Conservation (phyloP, 2,888 invertebrate species). For the Cylindroiulus punctatus region DNA sequence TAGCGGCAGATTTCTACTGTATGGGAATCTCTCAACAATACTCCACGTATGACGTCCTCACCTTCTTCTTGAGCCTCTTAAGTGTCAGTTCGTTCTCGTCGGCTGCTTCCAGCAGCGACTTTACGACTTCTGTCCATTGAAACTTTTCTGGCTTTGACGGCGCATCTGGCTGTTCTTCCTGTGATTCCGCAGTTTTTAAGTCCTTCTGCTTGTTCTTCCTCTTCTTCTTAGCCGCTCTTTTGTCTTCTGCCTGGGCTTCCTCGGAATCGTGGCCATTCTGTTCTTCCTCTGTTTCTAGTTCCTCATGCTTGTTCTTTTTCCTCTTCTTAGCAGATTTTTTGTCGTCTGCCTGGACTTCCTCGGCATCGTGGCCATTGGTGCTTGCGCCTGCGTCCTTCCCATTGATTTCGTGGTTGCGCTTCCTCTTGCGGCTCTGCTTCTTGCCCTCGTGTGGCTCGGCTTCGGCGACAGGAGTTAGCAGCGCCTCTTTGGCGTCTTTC, state of each 20-base stretch:
- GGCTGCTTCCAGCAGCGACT: slow-evolving; percentile 68
- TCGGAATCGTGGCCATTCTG: not conserved
- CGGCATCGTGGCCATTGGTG: slow-evolving; percentile 59
- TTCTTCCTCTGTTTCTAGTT: slow-evolving; percentile 59
- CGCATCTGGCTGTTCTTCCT: not conserved
- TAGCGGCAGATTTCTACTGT: not conserved
- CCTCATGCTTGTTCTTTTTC: slow-evolving; percentile 61
- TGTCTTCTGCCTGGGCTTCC: not conserved
- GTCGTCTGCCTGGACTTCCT: not conserved
- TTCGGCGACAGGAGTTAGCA: slow-evolving; percentile 58
- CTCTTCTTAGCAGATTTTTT: not conserved
- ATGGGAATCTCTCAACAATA: too few relatives aligned
- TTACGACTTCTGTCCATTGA: slow-evolving; percentile 63
- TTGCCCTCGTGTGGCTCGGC: slow-evolving; percentile 64
- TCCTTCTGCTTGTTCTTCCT: slow-evolving; percentile 61
- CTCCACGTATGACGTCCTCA: too few relatives aligned
- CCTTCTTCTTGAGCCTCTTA: slow-evolving; percentile 81
- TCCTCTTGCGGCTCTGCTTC: slow-evolving; percentile 63
- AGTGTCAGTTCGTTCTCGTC: slow-evolving; percentile 74
- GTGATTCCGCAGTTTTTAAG: slow-evolving; percentile 59
- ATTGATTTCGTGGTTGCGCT: slow-evolving; percentile 62
- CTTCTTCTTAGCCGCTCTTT: not conserved
- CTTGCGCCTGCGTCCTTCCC: slow-evolving; percentile 57
- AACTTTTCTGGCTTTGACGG: slow-evolving; percentile 60
- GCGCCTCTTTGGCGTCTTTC: slow-evolving; percentile 61